Base-by-base conservation (phyloP, 2,797 vertebrate species). In the Erpetoichthys calabaricus region DNA sequence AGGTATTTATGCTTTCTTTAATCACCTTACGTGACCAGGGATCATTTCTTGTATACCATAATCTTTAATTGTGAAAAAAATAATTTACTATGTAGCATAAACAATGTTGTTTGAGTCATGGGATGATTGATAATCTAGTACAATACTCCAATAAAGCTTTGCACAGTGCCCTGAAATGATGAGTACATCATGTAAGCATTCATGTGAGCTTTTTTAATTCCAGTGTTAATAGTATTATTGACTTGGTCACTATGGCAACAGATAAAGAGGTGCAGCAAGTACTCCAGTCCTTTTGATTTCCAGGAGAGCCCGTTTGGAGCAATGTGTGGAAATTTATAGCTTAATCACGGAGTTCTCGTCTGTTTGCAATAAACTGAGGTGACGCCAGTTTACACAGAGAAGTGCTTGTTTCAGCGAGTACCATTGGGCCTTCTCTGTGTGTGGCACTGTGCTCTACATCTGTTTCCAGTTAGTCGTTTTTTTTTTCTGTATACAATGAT, bases 371-470 rank as follows among this genome's bases (percentile, higher is more conserved):
- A 71, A 72, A 76, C 73, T 70, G 69, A 80, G 68, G 67, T 80
- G 69, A 79, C 71, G 80, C 76, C 75, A 77, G 69, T 59, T 64
- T 57, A 68, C 74, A 85, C 77, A 83, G 75, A 77, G 75, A 73
- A 70, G 61, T 73, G 66, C 69, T 77, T 86, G 81, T 87, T 80
- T 72, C 68, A 75, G 62, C 47, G 57, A 57, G 5, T 66, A 43
- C 57, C 57, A 50, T 49, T 60, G 59, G 4, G 53, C 25, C 59
- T 65, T 67, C 65, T 68, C 57, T 62, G 60, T 74, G 75, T 70
- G 76, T 79, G 77, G 75, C 73, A 70, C 67, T 67, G 76, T 69
- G 61, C 61, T 74, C 59, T 74, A 70, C 78, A 80, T 82, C 78
- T 87, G 82, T 61, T 75, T 71, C 64, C 60, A 74, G 69, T 86